Evolutionary conservation across 2,797 vertebrate species (phyloP), one percentile per base, ranked within the genome.

Genomic region (Neosilurus mollespiculum): DNA sequence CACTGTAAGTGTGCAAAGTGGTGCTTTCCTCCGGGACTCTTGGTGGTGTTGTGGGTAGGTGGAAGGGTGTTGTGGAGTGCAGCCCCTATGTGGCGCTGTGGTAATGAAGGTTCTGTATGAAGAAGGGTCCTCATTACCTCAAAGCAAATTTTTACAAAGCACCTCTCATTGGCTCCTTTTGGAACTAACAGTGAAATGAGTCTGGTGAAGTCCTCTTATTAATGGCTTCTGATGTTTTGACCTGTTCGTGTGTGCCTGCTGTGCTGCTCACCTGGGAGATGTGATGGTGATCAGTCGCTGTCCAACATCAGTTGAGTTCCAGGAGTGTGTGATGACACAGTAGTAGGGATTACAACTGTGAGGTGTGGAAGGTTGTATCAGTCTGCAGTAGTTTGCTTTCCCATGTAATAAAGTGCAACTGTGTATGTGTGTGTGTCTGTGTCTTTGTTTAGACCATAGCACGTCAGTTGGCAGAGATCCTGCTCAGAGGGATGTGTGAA

Each of bases 401-500:
- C 58, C 16, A 20, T 22, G 58, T 59, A 22, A 20, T 59, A 59
- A 10, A 59, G 58, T 70, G 11, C 37, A 58, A 59, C 26, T 59
- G 65, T 54, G n/a, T 75, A 5, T 81, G 22, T 87, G 54, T 84
- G 71, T 87, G 61, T 88, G 54, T 86, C 84, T 87, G 64, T 59
- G 16, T 86, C 22, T 37, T 9, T 82, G 34, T 86, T 59, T 91
- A 99, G 98, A 99, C 98, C 0, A 99, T 99, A 90, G 98, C 98
- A 87, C 95, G 98, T 89, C 98, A 99, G 92, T 92, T 99, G 84
- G 98, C 98, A 0, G 98, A 99, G 94, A 99, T 99, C 93, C 90
- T 99, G 88, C 91, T 99, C 87, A 93, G 97, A 90, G 98, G 98
- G 37, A 99, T 99, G 97, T 99, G 97, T 88, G 98, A 99, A 84